These are phyloP conservation scores for Eucidaris tribuloides DNA, from an alignment of 35 echinoderm and acorn worm species.

Conservation along the genomic window DNA sequence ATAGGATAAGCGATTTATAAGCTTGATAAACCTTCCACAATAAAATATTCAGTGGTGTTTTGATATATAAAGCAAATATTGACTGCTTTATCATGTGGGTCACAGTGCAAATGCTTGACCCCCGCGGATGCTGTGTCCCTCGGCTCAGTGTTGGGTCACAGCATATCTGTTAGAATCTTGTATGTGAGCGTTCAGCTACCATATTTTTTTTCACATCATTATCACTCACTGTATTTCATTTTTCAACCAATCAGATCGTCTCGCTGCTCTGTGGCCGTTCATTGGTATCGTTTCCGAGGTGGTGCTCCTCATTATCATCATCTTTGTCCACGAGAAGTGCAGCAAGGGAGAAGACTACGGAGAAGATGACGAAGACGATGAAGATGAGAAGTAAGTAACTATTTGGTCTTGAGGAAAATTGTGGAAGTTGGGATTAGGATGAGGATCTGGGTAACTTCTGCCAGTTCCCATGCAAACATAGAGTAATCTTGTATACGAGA, in stretches of 20 bases:
- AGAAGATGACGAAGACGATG: constrained; percentile 77
- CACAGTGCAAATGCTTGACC: neutral
- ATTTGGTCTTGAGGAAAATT: no score
- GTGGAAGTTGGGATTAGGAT: no score
- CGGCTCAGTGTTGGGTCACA: neutral
- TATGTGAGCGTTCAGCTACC: neutral
- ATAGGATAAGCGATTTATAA: no score
- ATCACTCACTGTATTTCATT: neutral
- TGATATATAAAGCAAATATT: neutral
- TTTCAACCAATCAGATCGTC: constrained; percentile 59
- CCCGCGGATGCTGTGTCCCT: neutral
- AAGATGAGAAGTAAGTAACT: constrained; percentile 52
- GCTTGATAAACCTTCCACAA: no score
- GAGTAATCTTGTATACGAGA: no score
- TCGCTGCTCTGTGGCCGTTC: constrained; percentile 93
- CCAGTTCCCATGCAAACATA: no score
- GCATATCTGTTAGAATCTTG: neutral
- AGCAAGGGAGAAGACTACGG: constrained; percentile 71
- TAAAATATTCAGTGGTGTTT: no score
- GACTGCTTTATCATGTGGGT: neutral
- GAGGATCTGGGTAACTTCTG: no score
- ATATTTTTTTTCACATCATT: neutral
- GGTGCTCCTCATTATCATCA: constrained; percentile 71
- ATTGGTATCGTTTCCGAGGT: constrained; percentile 82
- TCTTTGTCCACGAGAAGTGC: constrained; percentile 87